A percentile compares a stretch with the other conserved stretches of the same genome.
Conservation (phyloP, 1,140 invertebrate genomes). For the Drosophila watanabei region DNA sequence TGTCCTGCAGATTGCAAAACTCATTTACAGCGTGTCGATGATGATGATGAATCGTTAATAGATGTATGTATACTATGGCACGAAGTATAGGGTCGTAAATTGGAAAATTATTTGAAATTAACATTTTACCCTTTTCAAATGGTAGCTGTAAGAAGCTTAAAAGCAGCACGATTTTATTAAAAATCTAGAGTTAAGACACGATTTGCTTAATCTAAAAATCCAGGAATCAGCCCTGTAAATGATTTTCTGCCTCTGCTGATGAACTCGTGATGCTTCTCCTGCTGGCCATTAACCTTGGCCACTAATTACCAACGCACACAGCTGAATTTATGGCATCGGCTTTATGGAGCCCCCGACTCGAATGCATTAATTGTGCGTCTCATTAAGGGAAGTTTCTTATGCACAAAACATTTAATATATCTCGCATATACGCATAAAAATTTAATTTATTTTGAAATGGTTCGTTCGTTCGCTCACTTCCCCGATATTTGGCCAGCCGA, state of each 20-base stretch:
- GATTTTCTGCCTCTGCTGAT: constrained; percentile 13
- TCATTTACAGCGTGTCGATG: constrained; percentile 68
- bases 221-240: neutral
- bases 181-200: neutral
- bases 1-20: constrained; percentile 59
- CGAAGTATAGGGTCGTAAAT: neutral
- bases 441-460: constrained; percentile 63
- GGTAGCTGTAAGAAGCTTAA: neutral
- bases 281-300: constrained; percentile 51
- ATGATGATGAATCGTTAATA: constrained; percentile 55
- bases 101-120: neutral
- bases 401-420: constrained; percentile 60
- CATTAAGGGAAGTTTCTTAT: constrained; percentile 58
- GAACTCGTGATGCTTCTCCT: constrained; percentile 30
- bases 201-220: neutral
- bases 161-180: neutral
- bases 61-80: neutral
- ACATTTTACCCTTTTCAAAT: neutral
- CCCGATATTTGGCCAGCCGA: constrained; percentile 41
- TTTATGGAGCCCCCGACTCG: constrained; percentile 40
- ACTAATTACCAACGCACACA: constrained; percentile 49
- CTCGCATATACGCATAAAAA: constrained; percentile 46
- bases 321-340: constrained; percentile 52
- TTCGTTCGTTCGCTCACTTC: constrained; percentile 7
- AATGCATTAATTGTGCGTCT: constrained; percentile 61